phyloP scores from a whole-genome alignment of 2,888 invertebrate genomes.

The Apoderus coryli region DNA sequence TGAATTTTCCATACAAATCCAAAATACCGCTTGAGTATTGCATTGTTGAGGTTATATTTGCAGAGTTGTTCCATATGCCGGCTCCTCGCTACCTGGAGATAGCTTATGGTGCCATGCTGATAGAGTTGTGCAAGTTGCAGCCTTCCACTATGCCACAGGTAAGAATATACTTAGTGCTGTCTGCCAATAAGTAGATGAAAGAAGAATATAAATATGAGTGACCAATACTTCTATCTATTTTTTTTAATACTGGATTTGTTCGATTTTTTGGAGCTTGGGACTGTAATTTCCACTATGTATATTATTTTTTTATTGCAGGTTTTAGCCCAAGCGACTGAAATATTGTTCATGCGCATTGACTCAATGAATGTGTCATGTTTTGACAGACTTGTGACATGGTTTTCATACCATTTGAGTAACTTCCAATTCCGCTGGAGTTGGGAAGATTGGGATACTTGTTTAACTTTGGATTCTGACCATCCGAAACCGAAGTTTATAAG shows the following conservation, averaged over 20 bases:
- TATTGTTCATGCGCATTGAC: slow-evolving; percentile 89
- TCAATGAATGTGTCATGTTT: slow-evolving; percentile 95
- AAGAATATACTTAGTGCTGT: too few relatives aligned
- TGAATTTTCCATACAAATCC: slow-evolving; percentile 83
- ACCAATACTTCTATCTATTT: too few relatives aligned
- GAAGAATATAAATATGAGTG: too few relatives aligned
- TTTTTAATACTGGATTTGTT: too few relatives aligned
- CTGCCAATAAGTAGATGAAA: too few relatives aligned
- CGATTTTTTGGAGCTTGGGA: too few relatives aligned
- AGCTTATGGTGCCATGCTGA: slow-evolving; percentile 85
- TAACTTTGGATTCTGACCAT: slow-evolving; percentile 72
- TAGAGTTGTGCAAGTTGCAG: slow-evolving; percentile 93
- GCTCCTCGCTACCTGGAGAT: slow-evolving; percentile 79
- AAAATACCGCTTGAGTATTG: slow-evolving; percentile 96
- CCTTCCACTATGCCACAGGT: slow-evolving; percentile 96
- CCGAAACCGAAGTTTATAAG: slow-evolving; percentile 90
- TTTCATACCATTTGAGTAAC: slow-evolving; percentile 95
- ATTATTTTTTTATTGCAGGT: too few relatives aligned
- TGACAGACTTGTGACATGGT: slow-evolving; percentile 95
- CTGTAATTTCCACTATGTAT: too few relatives aligned
- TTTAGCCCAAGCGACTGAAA: slow-evolving; percentile 93
- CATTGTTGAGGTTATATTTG: slow-evolving; percentile 93
- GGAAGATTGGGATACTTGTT: slow-evolving; percentile 88
- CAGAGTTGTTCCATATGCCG: slow-evolving; percentile 87
- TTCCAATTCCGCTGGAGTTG: slow-evolving; percentile 99